Conservation (phyloP, 2,797 vertebrate species). For the Apodemus agrarius region DNA sequence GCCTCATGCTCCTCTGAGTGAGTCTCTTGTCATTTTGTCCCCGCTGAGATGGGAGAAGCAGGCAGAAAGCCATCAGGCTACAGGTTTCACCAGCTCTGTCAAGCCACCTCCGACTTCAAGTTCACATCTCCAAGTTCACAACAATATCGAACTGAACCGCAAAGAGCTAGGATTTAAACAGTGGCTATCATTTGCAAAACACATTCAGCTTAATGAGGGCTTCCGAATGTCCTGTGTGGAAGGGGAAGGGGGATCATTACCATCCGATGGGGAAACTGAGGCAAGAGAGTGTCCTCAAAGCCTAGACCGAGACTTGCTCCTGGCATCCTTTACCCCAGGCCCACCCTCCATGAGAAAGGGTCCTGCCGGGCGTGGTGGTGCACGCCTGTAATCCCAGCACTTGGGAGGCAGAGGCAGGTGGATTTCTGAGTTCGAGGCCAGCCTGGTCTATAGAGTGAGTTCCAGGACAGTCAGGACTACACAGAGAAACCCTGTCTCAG, state of each 20-base stretch:
- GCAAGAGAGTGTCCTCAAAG: background rate
- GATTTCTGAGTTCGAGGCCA: too few species aligned
- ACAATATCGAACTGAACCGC: too few species aligned
- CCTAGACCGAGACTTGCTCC: background rate
- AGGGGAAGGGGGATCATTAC: background rate
- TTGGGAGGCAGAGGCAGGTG: too few species aligned
- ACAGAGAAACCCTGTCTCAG: too few species aligned
- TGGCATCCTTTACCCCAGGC: background rate
- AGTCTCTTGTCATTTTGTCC: too few species aligned
- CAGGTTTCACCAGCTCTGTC: background rate
- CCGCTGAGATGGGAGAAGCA: background rate
- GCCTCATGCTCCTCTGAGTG: background rate
- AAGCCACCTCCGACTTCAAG: background rate
- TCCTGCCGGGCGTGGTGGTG: too few species aligned
- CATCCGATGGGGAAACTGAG: slow-evolving; percentile 20
- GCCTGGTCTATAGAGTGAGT: too few species aligned
- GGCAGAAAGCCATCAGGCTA: background rate
- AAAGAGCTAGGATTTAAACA: background rate
- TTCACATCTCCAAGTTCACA: background rate
- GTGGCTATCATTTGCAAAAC: background rate
- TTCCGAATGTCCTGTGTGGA: background rate
- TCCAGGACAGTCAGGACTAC: too few species aligned
- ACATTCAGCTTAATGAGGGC: background rate
- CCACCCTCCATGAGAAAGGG: background rate
- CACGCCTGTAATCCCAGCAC: too few species aligned